A percentile compares a stretch with the other conserved stretches of the same genome.
Conservation (phyloP, 2,888 invertebrate genomes). For the Drosophila tanythrix region DNA sequence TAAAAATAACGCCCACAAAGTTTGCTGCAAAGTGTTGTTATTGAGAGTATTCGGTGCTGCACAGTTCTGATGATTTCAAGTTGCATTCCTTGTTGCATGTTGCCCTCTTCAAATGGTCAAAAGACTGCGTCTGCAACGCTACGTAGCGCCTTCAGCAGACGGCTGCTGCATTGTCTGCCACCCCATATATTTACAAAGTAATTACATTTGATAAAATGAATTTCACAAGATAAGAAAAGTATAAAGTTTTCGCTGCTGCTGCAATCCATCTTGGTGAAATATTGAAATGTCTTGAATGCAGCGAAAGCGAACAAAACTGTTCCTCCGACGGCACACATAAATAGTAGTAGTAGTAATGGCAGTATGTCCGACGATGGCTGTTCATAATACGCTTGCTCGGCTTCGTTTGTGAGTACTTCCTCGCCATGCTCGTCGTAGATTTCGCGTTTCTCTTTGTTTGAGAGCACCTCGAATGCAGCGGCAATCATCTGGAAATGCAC, state of each 20-base stretch:
- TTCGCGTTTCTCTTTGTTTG: too few species aligned
- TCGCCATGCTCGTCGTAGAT: too few species aligned
- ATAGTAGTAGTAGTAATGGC: too few species aligned
- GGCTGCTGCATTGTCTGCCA: slow-evolving; percentile 71
- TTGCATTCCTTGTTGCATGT: slow-evolving; percentile 34
- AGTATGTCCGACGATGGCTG: too few species aligned
- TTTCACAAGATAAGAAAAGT: slow-evolving; percentile 82
- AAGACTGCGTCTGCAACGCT: slow-evolving; percentile 60
- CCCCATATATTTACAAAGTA: slow-evolving; percentile 81
- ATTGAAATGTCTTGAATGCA: too few species aligned
- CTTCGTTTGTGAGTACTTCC: too few species aligned
- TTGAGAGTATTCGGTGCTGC: background rate
- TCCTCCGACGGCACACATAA: too few species aligned
- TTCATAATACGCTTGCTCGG: too few species aligned
- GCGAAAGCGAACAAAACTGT: too few species aligned
- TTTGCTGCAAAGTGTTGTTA: background rate
- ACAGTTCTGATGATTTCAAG: background rate
- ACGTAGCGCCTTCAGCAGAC: slow-evolving; percentile 37
- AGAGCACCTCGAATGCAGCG: too few species aligned
- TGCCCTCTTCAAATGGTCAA: slow-evolving; percentile 60
- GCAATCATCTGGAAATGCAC: too few species aligned
- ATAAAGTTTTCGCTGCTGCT: slow-evolving; percentile 70
- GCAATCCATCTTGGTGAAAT: too few species aligned
- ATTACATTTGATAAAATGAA: slow-evolving; percentile 82
- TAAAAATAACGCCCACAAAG: background rate